Conservation (phyloP, 2,888 invertebrate species). For the Hirtodrosophila histrioides region DNA sequence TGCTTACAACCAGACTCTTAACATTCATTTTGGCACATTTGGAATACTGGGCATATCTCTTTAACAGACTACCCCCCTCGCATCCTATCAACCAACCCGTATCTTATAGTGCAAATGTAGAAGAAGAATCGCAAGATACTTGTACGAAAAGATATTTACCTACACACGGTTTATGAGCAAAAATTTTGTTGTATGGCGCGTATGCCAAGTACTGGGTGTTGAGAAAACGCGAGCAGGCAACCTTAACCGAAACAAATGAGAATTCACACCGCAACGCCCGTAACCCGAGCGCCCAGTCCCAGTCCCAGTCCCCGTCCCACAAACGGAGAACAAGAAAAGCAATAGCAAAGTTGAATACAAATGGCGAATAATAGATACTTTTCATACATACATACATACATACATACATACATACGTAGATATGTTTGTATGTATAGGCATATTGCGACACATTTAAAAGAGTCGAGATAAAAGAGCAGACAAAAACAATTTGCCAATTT, state of each 20-base stretch:
- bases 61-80: too few relatives aligned
- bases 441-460: slow-evolving; percentile 26
- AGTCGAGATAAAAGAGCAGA: background rate
- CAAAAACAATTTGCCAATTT: slow-evolving; percentile 13
- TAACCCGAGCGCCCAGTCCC: slow-evolving; percentile 5
- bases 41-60: slow-evolving; percentile 1
- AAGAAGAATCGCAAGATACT: too few relatives aligned
- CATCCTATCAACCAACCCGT: background rate
- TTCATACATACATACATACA: background rate
- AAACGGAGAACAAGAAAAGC: slow-evolving; percentile 3
- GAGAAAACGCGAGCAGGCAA: slow-evolving; percentile 70
- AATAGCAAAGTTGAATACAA: slow-evolving; percentile 29
- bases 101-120: background rate
- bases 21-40: slow-evolving; percentile 25
- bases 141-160: slow-evolving; percentile 58
- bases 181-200: slow-evolving; percentile 80
- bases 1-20: slow-evolving; percentile 35
- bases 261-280: slow-evolving; percentile 2
- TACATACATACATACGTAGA: background rate
- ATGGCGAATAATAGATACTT: slow-evolving; percentile 7
- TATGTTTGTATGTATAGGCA: slow-evolving; percentile 7
- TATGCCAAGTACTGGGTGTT: slow-evolving; percentile 80
- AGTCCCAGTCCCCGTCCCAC: background rate
- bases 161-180: slow-evolving; percentile 74
- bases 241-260: slow-evolving; percentile 7